phyloP scores from a whole-genome alignment of 1,140 invertebrate genomes.

The Drosophila nasuta region DNA sequence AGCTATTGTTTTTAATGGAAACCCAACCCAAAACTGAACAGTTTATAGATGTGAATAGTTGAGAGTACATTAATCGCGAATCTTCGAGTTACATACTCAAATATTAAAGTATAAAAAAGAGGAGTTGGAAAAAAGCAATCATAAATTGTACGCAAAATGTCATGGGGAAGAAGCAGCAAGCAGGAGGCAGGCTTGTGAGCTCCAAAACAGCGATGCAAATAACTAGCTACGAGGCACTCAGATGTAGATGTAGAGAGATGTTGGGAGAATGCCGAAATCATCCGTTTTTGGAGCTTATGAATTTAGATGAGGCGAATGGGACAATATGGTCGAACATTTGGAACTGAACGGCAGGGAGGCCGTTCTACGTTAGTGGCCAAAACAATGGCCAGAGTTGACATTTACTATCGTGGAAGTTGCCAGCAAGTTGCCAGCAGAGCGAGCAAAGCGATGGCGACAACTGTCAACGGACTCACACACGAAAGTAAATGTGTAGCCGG shows the following conservation, averaged over 20 bases:
- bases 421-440: slow-evolving; percentile 14
- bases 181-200: slow-evolving; percentile 53
- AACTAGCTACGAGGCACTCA: slow-evolving; percentile 29
- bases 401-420: not conserved
- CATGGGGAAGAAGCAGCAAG: slow-evolving; percentile 15
- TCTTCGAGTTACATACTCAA: slow-evolving; percentile 39
- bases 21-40: slow-evolving; percentile 11
- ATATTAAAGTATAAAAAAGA: slow-evolving; percentile 33
- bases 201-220: slow-evolving; percentile 37
- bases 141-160: slow-evolving; percentile 60
- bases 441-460: slow-evolving; percentile 63
- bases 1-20: not conserved
- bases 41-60: slow-evolving; percentile 1
- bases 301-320: slow-evolving; percentile 28
- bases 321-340: not conserved
- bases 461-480: slow-evolving; percentile 67
- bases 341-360: slow-evolving; percentile 38
- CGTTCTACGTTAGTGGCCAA: slow-evolving; percentile 38
- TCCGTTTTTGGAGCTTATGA: slow-evolving; percentile 39
- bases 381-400: slow-evolving; percentile 61
- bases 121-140: slow-evolving; percentile 10
- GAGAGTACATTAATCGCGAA: slow-evolving; percentile 47
- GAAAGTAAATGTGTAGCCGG: slow-evolving; percentile 70
- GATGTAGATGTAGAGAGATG: slow-evolving; percentile 7
- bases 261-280: slow-evolving; percentile 42